Conservation (phyloP, 2,113 vertebrate genomes). For the Ceuthmochares aereus region DNA sequence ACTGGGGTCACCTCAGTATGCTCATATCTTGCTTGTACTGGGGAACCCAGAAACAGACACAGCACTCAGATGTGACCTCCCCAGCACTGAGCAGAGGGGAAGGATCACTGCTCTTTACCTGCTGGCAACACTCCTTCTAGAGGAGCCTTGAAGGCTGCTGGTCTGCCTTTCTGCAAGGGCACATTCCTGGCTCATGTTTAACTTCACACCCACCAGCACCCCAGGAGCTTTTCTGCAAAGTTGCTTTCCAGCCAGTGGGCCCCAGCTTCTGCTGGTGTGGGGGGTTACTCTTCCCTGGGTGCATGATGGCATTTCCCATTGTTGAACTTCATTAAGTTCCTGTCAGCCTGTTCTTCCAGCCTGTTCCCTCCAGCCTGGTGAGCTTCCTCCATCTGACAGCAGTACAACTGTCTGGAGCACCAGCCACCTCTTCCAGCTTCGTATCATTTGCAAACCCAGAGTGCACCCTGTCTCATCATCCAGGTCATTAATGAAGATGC, state of each 20-base stretch:
- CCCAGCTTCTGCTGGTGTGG: background rate
- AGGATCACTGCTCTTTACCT: background rate
- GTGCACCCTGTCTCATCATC: background rate
- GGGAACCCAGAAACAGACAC: background rate
- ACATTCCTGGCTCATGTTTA: background rate
- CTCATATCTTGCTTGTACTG: background rate
- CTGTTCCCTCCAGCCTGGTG: background rate
- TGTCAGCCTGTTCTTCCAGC: background rate
- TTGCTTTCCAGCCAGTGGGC: background rate
- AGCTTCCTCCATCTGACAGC: background rate
- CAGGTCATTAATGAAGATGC: background rate
- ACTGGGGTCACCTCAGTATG: background rate
- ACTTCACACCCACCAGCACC: background rate
- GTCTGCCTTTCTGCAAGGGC: background rate
- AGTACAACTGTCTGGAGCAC: background rate
- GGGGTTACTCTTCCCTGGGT: background rate
- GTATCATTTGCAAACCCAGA: background rate
- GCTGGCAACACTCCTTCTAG: background rate
- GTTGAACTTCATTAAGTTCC: background rate
- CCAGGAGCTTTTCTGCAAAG: background rate
- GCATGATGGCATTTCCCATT: background rate
- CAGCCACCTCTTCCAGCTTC: background rate
- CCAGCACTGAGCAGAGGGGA: background rate
- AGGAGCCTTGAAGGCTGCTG: background rate
- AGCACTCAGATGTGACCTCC: background rate